Evolutionary conservation across 2,888 invertebrate genomes (phyloP), one percentile per base, ranked within the genome.

Genomic region (Ectemnius continuus): DNA sequence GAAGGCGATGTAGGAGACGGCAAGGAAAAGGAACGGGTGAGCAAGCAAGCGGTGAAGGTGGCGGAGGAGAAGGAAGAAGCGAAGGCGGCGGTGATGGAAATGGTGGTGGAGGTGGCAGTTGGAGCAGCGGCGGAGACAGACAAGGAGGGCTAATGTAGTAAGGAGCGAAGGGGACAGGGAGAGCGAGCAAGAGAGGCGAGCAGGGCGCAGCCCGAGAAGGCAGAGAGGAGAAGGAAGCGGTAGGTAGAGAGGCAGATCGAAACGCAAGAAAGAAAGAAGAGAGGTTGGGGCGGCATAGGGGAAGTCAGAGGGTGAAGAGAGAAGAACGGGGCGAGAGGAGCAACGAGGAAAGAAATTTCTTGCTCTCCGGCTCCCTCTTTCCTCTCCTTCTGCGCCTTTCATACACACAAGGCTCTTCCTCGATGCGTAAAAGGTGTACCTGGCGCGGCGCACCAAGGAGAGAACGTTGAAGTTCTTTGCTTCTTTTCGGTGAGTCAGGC

Each of bases 241-340:
- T 60, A 71, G 73, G 78, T 61, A 70, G 76, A 81, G 52, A 52
- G 79, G 74, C 72, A 78, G 82, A 80, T 81, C 79, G 84, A 84
- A 81, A 77, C 28, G 70, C 62, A 74, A 73, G 71, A 79, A 79
- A 74, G 77, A 75, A 72, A 75, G 73, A 76, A 75, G 69, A 73
- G 74, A 72, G 78, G 74, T 65, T 70, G 79, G 84, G 84, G 81
- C 78, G 79, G 78, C 64, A 76, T 61, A 56, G 73, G 75, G 69
- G 70, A 76, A 78, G 77, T 75, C 70, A 76, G 73, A 79, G 75
- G 75, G 71, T 65, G 75, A 79, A 78, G 73, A 75, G 76, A 78
- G 73, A 74, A 36, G 36, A 72, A 81, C 62, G 66, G 75, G 64
- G 60, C 61, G 59, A 59, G 73, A 60, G 69, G 62, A 72, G 71